phyloP scores from a whole-genome alignment of 2,113 vertebrate species.

The Sinosuthora webbiana region DNA sequence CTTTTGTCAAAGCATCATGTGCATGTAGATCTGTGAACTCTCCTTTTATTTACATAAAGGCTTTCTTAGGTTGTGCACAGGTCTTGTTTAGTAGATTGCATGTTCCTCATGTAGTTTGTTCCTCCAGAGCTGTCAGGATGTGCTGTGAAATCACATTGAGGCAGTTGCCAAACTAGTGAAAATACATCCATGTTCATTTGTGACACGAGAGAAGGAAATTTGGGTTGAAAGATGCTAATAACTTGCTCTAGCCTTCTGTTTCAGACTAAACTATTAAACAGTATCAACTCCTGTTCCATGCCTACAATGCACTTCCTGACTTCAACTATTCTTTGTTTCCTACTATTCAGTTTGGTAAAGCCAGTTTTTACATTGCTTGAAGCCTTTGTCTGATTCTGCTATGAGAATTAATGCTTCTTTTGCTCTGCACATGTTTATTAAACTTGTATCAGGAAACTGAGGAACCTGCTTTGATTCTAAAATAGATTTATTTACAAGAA shows the following conservation, averaged over 20 bases:
- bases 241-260: constrained; percentile 5
- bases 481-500: constrained; percentile 21
- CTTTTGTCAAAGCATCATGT: background rate
- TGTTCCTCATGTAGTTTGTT: background rate
- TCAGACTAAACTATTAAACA: constrained; percentile 49
- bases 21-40: background rate
- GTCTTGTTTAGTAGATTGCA: background rate
- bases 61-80: background rate
- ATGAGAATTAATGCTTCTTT: constrained; percentile 40
- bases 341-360: constrained; percentile 57
- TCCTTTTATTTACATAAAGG: background rate
- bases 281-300: constrained; percentile 33
- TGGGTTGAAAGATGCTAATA: constrained; percentile 24
- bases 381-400: constrained; percentile 51
- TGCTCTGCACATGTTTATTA: constrained; percentile 64
- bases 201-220: constrained; percentile 35
- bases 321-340: constrained; percentile 62
- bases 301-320: constrained; percentile 59
- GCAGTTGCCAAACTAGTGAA: constrained; percentile 11
- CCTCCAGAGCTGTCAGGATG: constrained; percentile 13
- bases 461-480: constrained; percentile 49
- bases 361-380: constrained; percentile 21
- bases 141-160: background rate
- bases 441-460: constrained; percentile 55
- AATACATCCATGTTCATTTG: constrained; percentile 28